A percentile compares a stretch with the other conserved stretches of the same genome.
Conservation (phyloP, 2,888 invertebrate species). For the Ectemnius cavifrons region DNA sequence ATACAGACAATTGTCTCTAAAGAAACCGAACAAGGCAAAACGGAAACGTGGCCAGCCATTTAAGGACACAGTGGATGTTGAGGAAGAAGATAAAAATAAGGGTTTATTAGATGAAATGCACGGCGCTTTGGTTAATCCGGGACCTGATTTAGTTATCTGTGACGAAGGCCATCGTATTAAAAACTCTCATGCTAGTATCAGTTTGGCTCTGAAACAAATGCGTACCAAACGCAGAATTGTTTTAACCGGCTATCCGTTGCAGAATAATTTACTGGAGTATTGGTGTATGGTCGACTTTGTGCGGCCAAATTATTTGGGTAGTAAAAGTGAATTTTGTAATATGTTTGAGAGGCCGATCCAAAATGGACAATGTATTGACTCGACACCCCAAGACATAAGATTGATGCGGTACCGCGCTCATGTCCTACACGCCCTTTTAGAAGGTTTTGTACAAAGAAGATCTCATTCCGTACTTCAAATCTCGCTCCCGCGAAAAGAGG, state of each 20-base stretch:
- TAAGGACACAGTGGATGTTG: conserved; percentile 79
- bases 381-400: conserved; percentile 94
- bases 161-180: conserved; percentile 99
- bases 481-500: conserved; percentile 96
- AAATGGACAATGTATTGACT: conserved; percentile 98
- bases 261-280: conserved; percentile 97
- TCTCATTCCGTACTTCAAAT: conserved; percentile 95
- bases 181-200: conserved; percentile 98
- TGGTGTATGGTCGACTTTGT: conserved; percentile 99
- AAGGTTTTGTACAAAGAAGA: conserved; percentile 97
- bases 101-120: conserved; percentile 91
- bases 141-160: conserved; percentile 96
- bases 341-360: conserved; percentile 99
- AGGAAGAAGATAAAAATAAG: conserved; percentile 83
- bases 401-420: conserved; percentile 97
- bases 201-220: conserved; percentile 96
- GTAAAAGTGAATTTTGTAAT: conserved; percentile 97
- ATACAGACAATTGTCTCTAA: conserved; percentile 92
- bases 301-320: conserved; percentile 97
- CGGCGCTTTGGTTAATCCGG: conserved; percentile 91
- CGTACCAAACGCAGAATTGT: conserved; percentile 96
- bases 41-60: conserved; percentile 79
- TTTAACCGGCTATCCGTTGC: conserved; percentile 97
- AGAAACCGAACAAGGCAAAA: conserved; percentile 84
- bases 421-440: conserved; percentile 94